These are phyloP conservation scores for Monarcha castaneiventris DNA, from an alignment of 2,113 vertebrate species.

Conservation along the genomic window DNA sequence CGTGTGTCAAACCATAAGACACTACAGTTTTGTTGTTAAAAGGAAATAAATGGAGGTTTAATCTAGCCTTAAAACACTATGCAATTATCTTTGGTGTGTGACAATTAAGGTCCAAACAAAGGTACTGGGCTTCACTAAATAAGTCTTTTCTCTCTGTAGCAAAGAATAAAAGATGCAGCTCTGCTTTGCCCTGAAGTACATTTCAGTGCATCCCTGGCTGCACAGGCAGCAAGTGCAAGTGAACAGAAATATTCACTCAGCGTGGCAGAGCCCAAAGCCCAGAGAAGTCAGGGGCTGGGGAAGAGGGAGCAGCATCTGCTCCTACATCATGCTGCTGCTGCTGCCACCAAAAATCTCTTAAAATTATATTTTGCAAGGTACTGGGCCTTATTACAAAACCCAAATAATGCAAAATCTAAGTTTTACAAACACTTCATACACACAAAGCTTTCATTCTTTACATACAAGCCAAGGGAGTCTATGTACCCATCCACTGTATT, in stretches of 20 bases:
- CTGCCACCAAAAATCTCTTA: background rate
- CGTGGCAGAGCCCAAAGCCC: background rate
- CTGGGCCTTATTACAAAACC: background rate
- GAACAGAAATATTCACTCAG: background rate
- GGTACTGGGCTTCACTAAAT: background rate
- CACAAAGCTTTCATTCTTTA: background rate
- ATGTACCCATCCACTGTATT: accelerated
- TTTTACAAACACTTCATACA: background rate
- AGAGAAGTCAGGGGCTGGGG: accelerated
- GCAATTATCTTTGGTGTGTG: background rate
- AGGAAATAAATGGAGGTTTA: background rate
- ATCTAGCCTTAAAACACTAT: background rate
- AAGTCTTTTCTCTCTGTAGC: background rate
- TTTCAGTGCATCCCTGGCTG: background rate
- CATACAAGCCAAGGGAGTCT: background rate
- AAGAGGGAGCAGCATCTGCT: background rate
- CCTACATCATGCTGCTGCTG: background rate
- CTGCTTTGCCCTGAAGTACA: background rate
- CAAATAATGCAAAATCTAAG: background rate
- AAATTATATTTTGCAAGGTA: background rate
- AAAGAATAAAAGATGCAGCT: background rate
- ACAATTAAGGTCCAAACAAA: background rate
- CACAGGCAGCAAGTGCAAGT: background rate
- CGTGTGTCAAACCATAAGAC: background rate
- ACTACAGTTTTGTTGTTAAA: background rate